These are phyloP conservation scores for Cerastis leucographa DNA, from an alignment of 2,888 invertebrate genomes.

Conservation along the genomic window DNA sequence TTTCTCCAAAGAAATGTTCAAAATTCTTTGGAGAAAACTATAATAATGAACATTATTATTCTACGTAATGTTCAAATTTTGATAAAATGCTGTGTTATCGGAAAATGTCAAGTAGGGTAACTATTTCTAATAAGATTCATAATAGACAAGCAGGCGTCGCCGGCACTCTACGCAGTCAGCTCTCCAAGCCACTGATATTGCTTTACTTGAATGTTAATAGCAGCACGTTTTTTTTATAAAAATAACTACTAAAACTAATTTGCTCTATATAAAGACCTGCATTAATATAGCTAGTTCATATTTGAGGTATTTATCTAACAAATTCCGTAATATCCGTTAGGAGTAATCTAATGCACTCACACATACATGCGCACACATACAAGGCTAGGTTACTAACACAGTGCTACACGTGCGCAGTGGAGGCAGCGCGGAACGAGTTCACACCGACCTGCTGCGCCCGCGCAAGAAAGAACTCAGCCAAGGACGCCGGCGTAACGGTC, in stretches of 20 bases:
- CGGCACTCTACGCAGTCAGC: constrained; percentile 1
- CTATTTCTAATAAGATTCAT: constrained; percentile 47
- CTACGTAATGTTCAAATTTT: background rate
- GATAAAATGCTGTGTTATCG: constrained; percentile 11
- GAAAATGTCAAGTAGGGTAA: constrained; percentile 26
- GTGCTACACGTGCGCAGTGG: constrained; percentile 83
- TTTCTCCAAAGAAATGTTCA: background rate
- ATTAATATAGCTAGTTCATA: constrained; percentile 70
- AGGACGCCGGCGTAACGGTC: constrained; percentile 90
- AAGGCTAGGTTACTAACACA: constrained; percentile 69
- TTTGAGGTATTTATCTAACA: constrained; percentile 83
- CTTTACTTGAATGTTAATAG: constrained; percentile 56
- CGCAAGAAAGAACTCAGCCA: constrained; percentile 90
- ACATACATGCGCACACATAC: constrained; percentile 70
- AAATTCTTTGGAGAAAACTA: constrained; percentile 1
- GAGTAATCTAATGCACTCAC: constrained; percentile 85
- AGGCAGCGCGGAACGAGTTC: constrained; percentile 87
- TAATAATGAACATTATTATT: background rate
- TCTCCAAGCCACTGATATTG: constrained; percentile 21
- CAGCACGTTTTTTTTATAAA: constrained; percentile 36
- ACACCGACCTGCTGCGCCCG: constrained; percentile 87
- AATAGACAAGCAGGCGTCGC: constrained; percentile 64
- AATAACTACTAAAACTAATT: constrained; percentile 56
- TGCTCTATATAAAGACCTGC: constrained; percentile 45
- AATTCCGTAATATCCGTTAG: constrained; percentile 90